phyloP scores from a whole-genome alignment of 2,888 invertebrate genomes.

The Coenonympha glycerion region DNA sequence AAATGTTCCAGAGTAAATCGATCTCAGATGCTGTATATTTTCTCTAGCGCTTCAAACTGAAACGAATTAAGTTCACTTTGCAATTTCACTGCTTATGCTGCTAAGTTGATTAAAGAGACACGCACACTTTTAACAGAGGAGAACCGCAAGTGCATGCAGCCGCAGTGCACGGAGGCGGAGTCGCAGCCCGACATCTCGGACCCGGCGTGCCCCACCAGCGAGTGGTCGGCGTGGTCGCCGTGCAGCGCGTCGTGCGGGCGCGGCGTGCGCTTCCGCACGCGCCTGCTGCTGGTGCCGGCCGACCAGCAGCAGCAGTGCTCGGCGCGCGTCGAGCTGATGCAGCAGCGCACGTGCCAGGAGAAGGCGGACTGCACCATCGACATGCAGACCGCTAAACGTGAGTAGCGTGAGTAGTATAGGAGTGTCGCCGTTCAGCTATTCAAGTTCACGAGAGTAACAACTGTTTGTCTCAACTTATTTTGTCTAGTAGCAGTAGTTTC shows the following conservation, averaged over 20 bases:
- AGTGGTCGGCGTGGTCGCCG: constrained; percentile 95
- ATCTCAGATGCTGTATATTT: too few relatives aligned
- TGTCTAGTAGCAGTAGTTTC: too few relatives aligned
- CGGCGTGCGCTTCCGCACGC: constrained; percentile 82
- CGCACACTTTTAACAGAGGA: too few relatives aligned
- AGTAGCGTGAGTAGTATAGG: too few relatives aligned
- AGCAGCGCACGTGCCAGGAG: constrained; percentile 83
- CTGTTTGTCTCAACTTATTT: too few relatives aligned
- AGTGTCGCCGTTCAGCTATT: too few relatives aligned
- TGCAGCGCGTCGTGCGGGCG: constrained; percentile 92
- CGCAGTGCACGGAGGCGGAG: constrained; percentile 77
- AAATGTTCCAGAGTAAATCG: too few relatives aligned
- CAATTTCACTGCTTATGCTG: too few relatives aligned
- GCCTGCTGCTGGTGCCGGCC: constrained; percentile 80
- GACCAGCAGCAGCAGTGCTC: constrained; percentile 80
- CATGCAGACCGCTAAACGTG: constrained; percentile 85
- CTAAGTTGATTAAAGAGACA: too few relatives aligned
- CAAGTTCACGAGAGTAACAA: too few relatives aligned
- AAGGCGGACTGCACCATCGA: constrained; percentile 82
- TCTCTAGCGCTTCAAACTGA: too few relatives aligned
- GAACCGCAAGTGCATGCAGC: constrained; percentile 86
- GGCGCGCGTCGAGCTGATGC: constrained; percentile 81
- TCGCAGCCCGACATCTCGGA: constrained; percentile 64
- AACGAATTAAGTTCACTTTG: too few relatives aligned
- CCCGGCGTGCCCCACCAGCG: constrained; percentile 84